phyloP scores from a whole-genome alignment of 92 coral and sea anemone species.

The Scolanthus callimorphus region DNA sequence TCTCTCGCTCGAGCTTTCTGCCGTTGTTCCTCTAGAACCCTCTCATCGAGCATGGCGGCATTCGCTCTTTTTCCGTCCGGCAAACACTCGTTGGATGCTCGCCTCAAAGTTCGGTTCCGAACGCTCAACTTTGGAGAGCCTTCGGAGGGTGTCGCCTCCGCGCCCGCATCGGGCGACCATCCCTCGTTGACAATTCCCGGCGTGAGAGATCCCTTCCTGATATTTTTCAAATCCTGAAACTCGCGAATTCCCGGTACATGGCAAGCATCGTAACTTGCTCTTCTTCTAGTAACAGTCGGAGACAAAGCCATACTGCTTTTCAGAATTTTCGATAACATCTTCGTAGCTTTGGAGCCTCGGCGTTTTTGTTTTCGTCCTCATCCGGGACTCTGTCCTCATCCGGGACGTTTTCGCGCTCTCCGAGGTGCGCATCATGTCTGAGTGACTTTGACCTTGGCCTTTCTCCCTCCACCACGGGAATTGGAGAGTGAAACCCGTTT shows the following conservation, averaged over 20 bases:
- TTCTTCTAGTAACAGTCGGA: constrained; percentile 23
- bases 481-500: too few relatives aligned
- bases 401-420: constrained; percentile 5
- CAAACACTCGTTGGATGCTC: constrained; percentile 34
- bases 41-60: constrained; percentile 14
- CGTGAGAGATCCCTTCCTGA: constrained; percentile 5
- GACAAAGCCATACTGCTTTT: constrained; percentile 26
- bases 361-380: too few relatives aligned
- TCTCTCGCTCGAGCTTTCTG: constrained; percentile 9
- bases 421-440: not conserved
- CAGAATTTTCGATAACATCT: constrained; percentile 38
- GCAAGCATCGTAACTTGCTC: too few relatives aligned
- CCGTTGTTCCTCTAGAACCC: constrained; percentile 9
- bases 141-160: constrained; percentile 42
- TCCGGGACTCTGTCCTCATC: too few relatives aligned
- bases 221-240: constrained; percentile 1
- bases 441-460: not conserved
- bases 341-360: constrained; percentile 50
- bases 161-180: constrained; percentile 35
- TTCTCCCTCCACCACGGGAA: too few relatives aligned
- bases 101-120: constrained; percentile 5
- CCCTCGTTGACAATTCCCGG: constrained; percentile 33
- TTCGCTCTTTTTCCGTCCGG: constrained; percentile 1
- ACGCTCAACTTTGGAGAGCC: constrained; percentile 35
- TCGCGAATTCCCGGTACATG: constrained; percentile 1